Evolutionary conservation across 2,113 vertebrate genomes (phyloP), one percentile per base, ranked within the genome.

Genomic region (Gnathonemus longibarbis): DNA sequence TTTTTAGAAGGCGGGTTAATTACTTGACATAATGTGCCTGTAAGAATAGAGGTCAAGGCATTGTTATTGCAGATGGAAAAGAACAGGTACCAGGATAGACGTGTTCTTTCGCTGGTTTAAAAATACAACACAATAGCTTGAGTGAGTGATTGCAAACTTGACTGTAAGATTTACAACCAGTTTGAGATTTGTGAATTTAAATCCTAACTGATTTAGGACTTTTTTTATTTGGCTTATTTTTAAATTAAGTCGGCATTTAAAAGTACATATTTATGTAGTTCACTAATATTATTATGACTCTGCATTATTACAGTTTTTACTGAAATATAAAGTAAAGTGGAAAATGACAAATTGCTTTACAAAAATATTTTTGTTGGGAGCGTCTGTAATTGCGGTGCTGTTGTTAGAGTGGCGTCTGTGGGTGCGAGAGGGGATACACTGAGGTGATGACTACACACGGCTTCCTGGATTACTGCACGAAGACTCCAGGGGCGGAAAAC

Each of bases 391-490:
- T 4, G 77, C 27, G 31, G 24, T n/a, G 11, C 5, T 91, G 49
- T 91, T 6, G 53, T 5, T 53, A 99, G 98, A 97, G 95, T 21
- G 98, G 98, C 48, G 96, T 99, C 93, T 99, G 98, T 88, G 97
- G 98, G 70, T 99, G 98, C 93, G 97, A 98, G 94, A 96, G 93
- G 90, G 98, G 98, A 88, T 99, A 99, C 88, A 98, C 95, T 0
- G 98, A 99, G 95, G 98, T 99, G 92, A 98, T 99, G 98, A 98
- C 96, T 94, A 97, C 97, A 50, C 96, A 98, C 90, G 98, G 98
- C n/a, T 95, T 98, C 92, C 95, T 99, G 95, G 98, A 99, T 96
- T 99, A 99, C 94, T 99, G 98, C 94, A 96, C 98, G 94, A 98
- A 97, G 95, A 96, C 98, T n/a, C 98, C 98, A 0, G 97, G 97